Evolutionary conservation across 2,888 invertebrate species (phyloP).

Genomic region (Euphydryas editha): DNA sequence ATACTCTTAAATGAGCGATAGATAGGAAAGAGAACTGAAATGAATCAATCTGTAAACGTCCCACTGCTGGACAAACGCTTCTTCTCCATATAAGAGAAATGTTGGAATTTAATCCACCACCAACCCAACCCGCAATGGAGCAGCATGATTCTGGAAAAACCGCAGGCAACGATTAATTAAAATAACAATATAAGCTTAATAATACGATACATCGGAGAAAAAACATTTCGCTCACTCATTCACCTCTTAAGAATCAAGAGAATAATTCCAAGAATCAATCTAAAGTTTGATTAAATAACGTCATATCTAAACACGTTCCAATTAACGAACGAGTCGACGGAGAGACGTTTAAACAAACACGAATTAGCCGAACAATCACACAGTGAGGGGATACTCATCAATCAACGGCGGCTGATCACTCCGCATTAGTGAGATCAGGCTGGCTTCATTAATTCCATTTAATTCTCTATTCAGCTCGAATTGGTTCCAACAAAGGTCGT

Average conservation of each 20-base stretch:
- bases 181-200: too few relatives aligned
- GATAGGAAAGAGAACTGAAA: too few relatives aligned
- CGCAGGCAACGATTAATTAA: too few relatives aligned
- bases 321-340: neutral
- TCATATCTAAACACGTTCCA: neutral
- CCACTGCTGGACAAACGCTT: too few relatives aligned
- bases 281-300: neutral
- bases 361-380: neutral
- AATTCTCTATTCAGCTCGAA: slow-evolving; percentile 34
- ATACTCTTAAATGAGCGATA: too few relatives aligned
- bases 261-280: neutral
- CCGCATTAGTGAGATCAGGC: neutral
- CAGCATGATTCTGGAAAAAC: too few relatives aligned
- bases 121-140: too few relatives aligned
- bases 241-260: neutral
- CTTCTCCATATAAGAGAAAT: too few relatives aligned
- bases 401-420: slow-evolving; percentile 7
- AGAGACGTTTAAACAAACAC: slow-evolving; percentile 2
- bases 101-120: too few relatives aligned
- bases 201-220: neutral
- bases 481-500: slow-evolving; percentile 14
- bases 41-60: too few relatives aligned
- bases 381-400: slow-evolving; percentile 12
- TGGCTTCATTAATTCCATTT: slow-evolving; percentile 37
- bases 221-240: too few relatives aligned